Evolutionary conservation across 2,113 vertebrate species (phyloP), one percentile per base, ranked within the genome.

Genomic region (Platanista minor): DNA sequence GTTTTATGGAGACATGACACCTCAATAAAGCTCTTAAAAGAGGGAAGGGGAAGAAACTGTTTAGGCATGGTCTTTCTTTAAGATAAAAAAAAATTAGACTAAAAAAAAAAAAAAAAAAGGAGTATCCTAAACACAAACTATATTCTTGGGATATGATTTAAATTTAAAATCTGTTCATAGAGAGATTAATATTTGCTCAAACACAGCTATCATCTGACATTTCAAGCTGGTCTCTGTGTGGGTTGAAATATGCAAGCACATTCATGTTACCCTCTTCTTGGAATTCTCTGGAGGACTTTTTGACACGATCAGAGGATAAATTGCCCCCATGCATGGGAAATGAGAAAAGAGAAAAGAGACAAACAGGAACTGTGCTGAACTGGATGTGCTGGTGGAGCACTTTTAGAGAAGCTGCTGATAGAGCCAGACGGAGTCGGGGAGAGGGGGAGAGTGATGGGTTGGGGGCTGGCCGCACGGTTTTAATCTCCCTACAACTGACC

Each of bases 151-250:
- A 29, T 62, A 3, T n/a, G 9, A 27, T 57, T 49, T 52, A 86
- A n/a, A 81, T 91, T 93, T 97, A 11, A 97, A 93, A 61, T 59
- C 5, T 89, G 29, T 27, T 25, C 25, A 1, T 23, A 67, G 78
- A 36, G 92, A 97, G 98, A 97, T 49, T 33, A 3, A 3, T 96
- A 61, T 94, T 95, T 97, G 62, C 62, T 88, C 82, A 81, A 82
- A 62, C 7, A 21, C 33, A 97, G 27, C 6, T 92, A 87, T 57
- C 67, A 96, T 88, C 69, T 96, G 95, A 97, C 97, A 97, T 97
- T 96, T 97, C 57, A 78, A 92, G 93, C 93, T 93, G 88, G 80
- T 95, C 94, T 90, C 80, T 95, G 87, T 85, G 98, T 93, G 91
- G 95, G 98, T 17, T 95, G 94, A 95, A 94, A 87, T 97, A 87